Conservation (phyloP, 2,888 invertebrate genomes). For the Ganaspis brasiliensis region DNA sequence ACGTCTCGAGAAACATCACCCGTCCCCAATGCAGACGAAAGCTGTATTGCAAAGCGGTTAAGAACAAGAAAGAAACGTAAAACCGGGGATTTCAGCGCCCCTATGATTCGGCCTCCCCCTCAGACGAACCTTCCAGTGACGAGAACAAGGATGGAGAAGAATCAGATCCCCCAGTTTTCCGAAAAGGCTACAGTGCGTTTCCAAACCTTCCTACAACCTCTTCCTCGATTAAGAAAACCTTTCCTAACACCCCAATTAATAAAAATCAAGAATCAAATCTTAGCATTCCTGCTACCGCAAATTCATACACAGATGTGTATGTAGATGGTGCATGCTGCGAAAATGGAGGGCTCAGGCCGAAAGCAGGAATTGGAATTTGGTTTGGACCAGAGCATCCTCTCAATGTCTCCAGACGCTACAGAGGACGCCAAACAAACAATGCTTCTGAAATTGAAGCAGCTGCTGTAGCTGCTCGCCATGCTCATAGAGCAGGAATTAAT, state of each 20-base stretch:
- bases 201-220: not conserved
- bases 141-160: not conserved
- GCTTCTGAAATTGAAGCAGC: too few species aligned
- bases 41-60: not conserved
- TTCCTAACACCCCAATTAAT: too few species aligned
- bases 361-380: not conserved
- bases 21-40: not conserved
- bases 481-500: too few species aligned
- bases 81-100: not conserved
- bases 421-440: too few species aligned
- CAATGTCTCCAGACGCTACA: not conserved
- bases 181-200: not conserved
- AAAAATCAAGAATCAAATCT: too few species aligned
- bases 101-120: not conserved
- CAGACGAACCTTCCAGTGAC: not conserved
- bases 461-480: too few species aligned
- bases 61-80: not conserved
- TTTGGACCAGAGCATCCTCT: not conserved
- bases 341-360: not conserved
- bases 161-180: not conserved
- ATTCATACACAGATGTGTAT: too few species aligned
- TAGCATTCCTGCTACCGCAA: not conserved
- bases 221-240: too few species aligned
- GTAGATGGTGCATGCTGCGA: not conserved
- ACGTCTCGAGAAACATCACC: not conserved